Evolutionary conservation across 1,140 invertebrate species (phyloP).

Genomic region (Papilio glaucus): DNA sequence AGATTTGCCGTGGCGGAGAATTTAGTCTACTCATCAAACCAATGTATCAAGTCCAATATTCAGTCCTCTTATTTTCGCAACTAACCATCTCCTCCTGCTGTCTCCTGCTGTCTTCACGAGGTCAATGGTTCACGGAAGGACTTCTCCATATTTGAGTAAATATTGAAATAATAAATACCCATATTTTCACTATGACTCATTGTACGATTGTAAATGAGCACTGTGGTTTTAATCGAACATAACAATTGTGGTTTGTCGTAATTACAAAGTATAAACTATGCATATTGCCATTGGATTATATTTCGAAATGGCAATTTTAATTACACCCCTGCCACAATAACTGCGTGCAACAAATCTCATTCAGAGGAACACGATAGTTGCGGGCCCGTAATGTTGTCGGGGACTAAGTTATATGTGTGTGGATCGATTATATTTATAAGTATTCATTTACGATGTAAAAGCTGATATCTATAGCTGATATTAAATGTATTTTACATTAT

Average conservation of each 20-base stretch:
- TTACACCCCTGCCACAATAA: constrained; percentile 63
- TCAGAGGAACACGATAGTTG: constrained; percentile 62
- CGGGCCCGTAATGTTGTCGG: constrained; percentile 48
- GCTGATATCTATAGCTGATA: not conserved
- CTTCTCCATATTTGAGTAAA: not conserved
- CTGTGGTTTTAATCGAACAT: constrained; percentile 25
- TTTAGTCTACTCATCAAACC: not conserved
- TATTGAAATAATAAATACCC: not conserved
- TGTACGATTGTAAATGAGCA: not conserved
- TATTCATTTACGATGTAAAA: constrained; percentile 15
- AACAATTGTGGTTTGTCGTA: constrained; percentile 26
- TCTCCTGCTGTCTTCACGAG: not conserved
- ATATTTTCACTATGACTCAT: constrained; percentile 3
- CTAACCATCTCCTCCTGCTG: not conserved
- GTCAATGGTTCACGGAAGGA: not conserved
- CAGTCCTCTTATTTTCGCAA: not conserved
- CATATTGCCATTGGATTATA: constrained; percentile 50
- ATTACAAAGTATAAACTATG: constrained; percentile 36
- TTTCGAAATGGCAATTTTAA: constrained; percentile 57
- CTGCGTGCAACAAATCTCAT: constrained; percentile 56
- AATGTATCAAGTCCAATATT: too few relatives aligned
- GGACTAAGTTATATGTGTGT: constrained; percentile 38
- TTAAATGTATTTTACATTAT: too few relatives aligned
- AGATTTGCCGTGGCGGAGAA: not conserved
- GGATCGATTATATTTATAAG: constrained; percentile 1